These are phyloP conservation scores for Papilio machaon DNA, from an alignment of 1,140 invertebrate species.

Conservation along the genomic window DNA sequence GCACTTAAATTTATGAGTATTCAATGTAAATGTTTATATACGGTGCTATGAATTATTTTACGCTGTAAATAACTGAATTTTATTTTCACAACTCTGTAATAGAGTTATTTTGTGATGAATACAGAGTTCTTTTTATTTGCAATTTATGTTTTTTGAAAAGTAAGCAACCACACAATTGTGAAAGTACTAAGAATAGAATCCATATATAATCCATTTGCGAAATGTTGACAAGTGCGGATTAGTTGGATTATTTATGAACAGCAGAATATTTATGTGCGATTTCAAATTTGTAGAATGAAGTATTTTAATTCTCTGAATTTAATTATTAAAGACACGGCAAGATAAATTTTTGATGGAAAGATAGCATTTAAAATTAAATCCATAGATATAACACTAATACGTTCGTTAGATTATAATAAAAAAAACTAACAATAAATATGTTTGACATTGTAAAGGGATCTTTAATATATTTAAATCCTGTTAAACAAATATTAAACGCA, in stretches of 20 bases:
- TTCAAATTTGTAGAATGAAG: no score
- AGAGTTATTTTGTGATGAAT: background rate
- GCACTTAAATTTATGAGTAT: slow-evolving; percentile 63
- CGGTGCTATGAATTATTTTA: slow-evolving; percentile 38
- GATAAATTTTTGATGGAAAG: no score
- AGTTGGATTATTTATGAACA: no score
- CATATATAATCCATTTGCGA: background rate
- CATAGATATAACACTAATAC: no score
- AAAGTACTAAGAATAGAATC: background rate
- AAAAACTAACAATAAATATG: background rate
- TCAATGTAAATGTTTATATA: slow-evolving; percentile 59
- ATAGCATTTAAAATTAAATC: no score
- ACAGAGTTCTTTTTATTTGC: background rate
- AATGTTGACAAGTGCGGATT: background rate
- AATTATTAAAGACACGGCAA: no score
- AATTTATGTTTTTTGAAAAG: background rate
- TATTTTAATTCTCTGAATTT: no score
- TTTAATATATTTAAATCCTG: background rate
- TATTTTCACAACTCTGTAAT: slow-evolving; percentile 21
- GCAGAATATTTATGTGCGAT: no score
- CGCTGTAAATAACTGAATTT: slow-evolving; percentile 30
- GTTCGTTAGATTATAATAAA: background rate
- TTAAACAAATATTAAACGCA: background rate
- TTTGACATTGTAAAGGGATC: background rate
- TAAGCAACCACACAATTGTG: background rate